Evolutionary conservation across 2,797 vertebrate genomes (phyloP).

Genomic region (Poecilia picta): DNA sequence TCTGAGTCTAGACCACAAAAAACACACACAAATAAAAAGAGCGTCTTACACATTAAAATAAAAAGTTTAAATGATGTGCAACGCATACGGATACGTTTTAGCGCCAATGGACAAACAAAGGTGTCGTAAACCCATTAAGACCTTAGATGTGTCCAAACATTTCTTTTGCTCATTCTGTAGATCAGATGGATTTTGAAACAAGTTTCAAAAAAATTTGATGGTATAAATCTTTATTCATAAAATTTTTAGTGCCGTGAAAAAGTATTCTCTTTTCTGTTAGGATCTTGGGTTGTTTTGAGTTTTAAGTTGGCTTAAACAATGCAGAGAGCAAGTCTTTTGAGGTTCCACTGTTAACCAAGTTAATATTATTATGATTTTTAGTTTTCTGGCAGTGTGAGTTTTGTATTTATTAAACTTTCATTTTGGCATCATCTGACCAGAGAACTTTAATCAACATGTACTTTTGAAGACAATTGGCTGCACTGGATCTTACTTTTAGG

Average conservation of each 20-base stretch:
- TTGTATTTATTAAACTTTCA: background rate
- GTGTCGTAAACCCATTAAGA: background rate
- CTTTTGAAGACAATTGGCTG: background rate
- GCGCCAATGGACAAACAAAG: background rate
- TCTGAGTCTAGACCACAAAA: conserved; percentile 67
- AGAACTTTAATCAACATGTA: background rate
- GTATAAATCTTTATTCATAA: background rate
- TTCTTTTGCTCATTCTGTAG: background rate
- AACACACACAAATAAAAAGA: conserved; percentile 1
- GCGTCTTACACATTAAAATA: background rate
- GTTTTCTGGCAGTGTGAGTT: background rate
- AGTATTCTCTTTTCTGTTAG: background rate
- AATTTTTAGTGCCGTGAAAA: background rate
- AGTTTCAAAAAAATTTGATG: background rate
- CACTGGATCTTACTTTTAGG: background rate
- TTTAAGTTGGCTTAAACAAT: background rate
- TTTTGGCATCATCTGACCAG: background rate
- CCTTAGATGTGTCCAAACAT: background rate
- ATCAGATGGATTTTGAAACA: background rate
- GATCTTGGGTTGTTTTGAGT: too few relatives aligned
- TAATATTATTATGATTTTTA: background rate
- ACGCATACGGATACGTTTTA: background rate
- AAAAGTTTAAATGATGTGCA: background rate
- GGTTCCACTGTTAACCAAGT: background rate
- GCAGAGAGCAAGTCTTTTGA: background rate